phyloP scores from a whole-genome alignment of 64 coral and sea anemone species.

The Porites lutea region DNA sequence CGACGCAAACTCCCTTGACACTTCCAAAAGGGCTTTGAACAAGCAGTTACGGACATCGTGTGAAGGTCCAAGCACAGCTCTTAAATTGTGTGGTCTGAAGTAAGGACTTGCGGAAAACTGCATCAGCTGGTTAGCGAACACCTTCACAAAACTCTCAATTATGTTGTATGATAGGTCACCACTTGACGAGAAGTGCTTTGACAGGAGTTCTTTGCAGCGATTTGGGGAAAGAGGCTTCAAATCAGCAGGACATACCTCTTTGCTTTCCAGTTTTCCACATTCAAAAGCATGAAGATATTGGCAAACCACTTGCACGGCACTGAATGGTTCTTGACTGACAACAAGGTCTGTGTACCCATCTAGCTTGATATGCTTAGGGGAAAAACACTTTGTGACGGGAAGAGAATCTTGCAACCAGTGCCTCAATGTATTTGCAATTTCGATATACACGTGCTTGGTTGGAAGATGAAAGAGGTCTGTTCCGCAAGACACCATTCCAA shows the following conservation, averaged over 20 bases:
- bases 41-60: slow-evolving; percentile 72
- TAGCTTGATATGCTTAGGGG: slow-evolving; percentile 29
- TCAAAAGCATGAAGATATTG: slow-evolving; percentile 78
- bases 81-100: slow-evolving; percentile 68
- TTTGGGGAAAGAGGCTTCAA: slow-evolving; percentile 1
- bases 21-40: slow-evolving; percentile 82
- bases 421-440: slow-evolving; percentile 69
- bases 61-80: slow-evolving; percentile 56
- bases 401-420: slow-evolving; percentile 73
- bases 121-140: slow-evolving; percentile 84
- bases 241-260: slow-evolving; percentile 31
- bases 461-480: slow-evolving; percentile 64
- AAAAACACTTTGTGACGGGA: slow-evolving; percentile 78
- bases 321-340: slow-evolving; percentile 57
- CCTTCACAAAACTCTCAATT: slow-evolving; percentile 77
- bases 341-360: slow-evolving; percentile 58
- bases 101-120: slow-evolving; percentile 82
- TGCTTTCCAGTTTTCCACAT: slow-evolving; percentile 52
- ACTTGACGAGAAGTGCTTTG: slow-evolving; percentile 55
- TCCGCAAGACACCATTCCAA: slow-evolving; percentile 70
- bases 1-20: slow-evolving; percentile 81
- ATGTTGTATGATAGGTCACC: slow-evolving; percentile 83
- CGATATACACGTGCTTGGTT: slow-evolving; percentile 62
- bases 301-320: slow-evolving; percentile 83
- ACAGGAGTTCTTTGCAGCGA: slow-evolving; percentile 51